Percentiles rank a stretch among this genome's conserved stretches.
Evolutionary conservation across 2,113 vertebrate species (phyloP).

Genomic region (Antigone vipio): DNA sequence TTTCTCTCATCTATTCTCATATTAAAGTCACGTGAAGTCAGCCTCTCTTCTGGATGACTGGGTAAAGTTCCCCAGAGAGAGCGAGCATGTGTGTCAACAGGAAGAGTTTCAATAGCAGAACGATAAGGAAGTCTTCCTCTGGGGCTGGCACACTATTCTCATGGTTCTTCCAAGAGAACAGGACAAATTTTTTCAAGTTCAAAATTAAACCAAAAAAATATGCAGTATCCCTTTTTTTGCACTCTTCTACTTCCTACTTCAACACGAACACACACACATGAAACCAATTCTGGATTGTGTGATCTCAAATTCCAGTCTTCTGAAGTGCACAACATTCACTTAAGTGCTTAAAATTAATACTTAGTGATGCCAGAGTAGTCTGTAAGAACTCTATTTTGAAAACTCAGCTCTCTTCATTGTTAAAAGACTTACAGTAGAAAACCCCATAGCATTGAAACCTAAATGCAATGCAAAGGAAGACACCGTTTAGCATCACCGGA

Average conservation of each 20-base stretch:
- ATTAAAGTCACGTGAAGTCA: not conserved
- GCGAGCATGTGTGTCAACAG: not conserved
- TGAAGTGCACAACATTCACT: not conserved
- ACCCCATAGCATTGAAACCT: not conserved
- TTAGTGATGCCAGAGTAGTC: not conserved
- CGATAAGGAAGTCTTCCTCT: constrained; percentile 10
- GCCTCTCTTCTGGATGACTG: not conserved
- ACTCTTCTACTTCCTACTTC: not conserved
- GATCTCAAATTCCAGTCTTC: not conserved
- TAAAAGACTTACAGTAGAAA: not conserved
- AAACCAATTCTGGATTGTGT: not conserved
- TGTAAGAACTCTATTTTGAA: not conserved
- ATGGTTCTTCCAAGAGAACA: not conserved
- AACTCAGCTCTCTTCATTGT: not conserved
- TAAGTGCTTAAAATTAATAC: not conserved
- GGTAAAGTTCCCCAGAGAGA: not conserved
- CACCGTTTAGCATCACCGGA: not conserved
- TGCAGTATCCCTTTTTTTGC: not conserved
- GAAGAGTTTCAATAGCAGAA: not conserved
- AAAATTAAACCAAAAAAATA: not conserved
- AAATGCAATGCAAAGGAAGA: not conserved
- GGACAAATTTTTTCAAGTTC: not conserved
- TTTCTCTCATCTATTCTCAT: not conserved
- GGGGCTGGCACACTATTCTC: not conserved
- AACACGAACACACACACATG: fast-evolving